Percentiles rank a stretch among this genome's conserved stretches.
Evolutionary conservation across 2,888 invertebrate species (phyloP).

Genomic region (Odontocolon sp.): DNA sequence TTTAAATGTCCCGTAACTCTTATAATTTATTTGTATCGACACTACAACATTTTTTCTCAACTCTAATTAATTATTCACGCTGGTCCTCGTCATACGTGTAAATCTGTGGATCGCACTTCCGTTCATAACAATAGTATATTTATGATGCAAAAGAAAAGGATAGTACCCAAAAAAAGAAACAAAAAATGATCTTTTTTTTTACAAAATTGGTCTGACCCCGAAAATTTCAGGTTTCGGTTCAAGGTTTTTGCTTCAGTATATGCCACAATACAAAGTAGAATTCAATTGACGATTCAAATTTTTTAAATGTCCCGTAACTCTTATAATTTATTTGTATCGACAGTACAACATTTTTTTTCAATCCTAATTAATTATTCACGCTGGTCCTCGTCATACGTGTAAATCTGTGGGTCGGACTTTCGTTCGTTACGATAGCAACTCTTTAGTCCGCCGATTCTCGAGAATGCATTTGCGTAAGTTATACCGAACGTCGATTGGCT

Average conservation of each 20-base stretch:
- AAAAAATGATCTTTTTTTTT: too few relatives aligned
- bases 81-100: background rate
- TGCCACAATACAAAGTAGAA: background rate
- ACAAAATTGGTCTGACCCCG: slow-evolving; percentile 8
- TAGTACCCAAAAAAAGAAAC: background rate
- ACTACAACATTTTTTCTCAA: background rate
- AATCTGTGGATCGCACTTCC: slow-evolving; percentile 19
- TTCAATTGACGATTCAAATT: background rate
- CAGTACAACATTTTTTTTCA: background rate
- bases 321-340: background rate
- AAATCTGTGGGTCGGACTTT: slow-evolving; percentile 20
- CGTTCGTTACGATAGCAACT: slow-evolving; percentile 23
- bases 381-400: background rate
- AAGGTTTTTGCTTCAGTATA: background rate
- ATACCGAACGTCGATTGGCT: slow-evolving; percentile 64
- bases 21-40: background rate
- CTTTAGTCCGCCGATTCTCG: slow-evolving; percentile 58
- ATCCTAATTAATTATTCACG: slow-evolving; percentile 28
- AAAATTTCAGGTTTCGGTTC: background rate
- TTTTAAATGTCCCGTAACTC: too few relatives aligned
- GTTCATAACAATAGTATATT: slow-evolving; percentile 17
- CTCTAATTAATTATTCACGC: slow-evolving; percentile 24
- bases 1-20: too few relatives aligned
- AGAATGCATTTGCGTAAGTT: slow-evolving; percentile 70
- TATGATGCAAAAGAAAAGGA: background rate